Base-by-base conservation (phyloP, 2,888 invertebrate genomes). In the Campoplex nolae region DNA sequence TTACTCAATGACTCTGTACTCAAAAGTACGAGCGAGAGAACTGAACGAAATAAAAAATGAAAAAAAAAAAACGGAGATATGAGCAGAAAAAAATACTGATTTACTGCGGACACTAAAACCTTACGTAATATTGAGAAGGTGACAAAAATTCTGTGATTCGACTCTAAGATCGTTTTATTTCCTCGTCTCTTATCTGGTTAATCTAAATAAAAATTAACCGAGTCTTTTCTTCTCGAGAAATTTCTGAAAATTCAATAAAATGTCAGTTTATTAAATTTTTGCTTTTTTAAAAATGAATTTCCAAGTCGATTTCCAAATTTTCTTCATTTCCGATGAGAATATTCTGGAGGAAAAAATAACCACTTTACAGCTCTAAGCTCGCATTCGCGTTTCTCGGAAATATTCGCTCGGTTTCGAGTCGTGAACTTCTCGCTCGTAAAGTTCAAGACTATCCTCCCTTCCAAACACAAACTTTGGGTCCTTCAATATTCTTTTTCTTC, bases 1-100 rank as follows among this genome's bases (percentile, higher is more conserved):
- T 78, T 73, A 32, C 56, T 74, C 78, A 16, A n/a, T 56, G 73
- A 71, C 78, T 56, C 35, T 51, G 16, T 78, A 45, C 48, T 62
- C 45, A 51, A 38, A 38, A n/a, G 38, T 67, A 42, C 67, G 48
- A 51, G 42, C 23, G 32, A 42, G 48, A 23, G 35, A n/a, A 62
- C 8, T 6, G 42, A 42, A 23, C 23, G 45, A 45, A 45, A 51
- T 58, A 16, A 68, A n/a, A 23, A 4, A 45, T 9, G n/a, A n/a
- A n/a, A n/a, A n/a, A n/a, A n/a, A 18, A 7, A 67, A 45, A 56
- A 23, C 23, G 35, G 1, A 35, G 8, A 74, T 16, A 42, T 13
- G 45, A 70, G 42, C 28, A 71, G 3, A 42, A 45, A 76, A 62
- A 62, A 32, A 56, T 58, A 16, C n/a, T 13, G 35, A 16, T 38